Percentiles rank a stretch among this genome's conserved stretches.
phyloP scores from a whole-genome alignment of 2,113 vertebrate genomes.

The Strix uralensis region DNA sequence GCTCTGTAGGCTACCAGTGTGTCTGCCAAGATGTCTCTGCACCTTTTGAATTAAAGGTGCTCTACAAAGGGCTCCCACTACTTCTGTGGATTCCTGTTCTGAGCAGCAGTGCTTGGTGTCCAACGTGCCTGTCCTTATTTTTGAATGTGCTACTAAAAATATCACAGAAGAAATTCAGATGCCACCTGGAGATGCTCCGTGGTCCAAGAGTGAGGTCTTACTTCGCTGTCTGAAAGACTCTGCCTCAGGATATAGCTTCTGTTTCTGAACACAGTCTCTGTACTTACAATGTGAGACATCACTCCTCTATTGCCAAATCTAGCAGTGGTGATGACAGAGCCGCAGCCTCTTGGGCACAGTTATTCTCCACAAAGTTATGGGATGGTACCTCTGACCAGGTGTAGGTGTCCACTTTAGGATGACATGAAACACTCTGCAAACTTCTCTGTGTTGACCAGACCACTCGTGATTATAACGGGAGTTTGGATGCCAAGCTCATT shows the following conservation, averaged over 20 bases:
- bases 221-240: background rate
- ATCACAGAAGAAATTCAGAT: background rate
- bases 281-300: background rate
- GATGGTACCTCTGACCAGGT: background rate
- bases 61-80: background rate
- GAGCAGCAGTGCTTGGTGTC: background rate
- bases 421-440: background rate
- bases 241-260: background rate
- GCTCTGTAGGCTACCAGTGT: background rate
- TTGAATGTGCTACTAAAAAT: background rate
- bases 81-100: background rate
- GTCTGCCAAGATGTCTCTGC: background rate
- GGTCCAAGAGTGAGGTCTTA: background rate
- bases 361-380: background rate
- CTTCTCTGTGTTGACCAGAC: background rate
- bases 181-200: background rate
- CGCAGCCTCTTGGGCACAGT: background rate
- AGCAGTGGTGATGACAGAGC: background rate
- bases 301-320: background rate
- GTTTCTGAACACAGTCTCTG: background rate
- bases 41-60: background rate
- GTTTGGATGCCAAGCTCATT: background rate
- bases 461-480: fast-evolving
- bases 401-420: background rate
- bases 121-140: background rate